Evolutionary conservation across 2,797 vertebrate genomes (phyloP), one percentile per base, ranked within the genome.

Genomic region (Poecilia picta): DNA sequence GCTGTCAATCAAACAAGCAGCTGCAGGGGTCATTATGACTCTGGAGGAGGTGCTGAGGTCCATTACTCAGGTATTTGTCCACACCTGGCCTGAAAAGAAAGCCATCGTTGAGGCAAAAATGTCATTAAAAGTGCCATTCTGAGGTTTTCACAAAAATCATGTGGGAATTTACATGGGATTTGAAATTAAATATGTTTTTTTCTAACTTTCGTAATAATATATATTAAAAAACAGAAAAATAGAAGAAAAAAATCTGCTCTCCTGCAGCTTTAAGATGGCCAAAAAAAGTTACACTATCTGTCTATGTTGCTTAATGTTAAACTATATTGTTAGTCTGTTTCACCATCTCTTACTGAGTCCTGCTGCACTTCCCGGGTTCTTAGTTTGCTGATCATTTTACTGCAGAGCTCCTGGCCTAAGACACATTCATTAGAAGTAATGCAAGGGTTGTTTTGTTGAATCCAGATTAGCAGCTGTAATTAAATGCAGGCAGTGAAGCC

Each of bases 401-500:
- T 78, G 7, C 11, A 23, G 33, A 2, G 16, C 62, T 66, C 2
- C n/a, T 79, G 20, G n/a, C 59, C 74, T 23, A 31, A 55, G 23
- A 39, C 55, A 72, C 23, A 33, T 83, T 85, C 80, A 41, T 55
- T 75, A 66, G 47, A 46, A 49, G 33, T 62, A 55, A 83, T 84
- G 77, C 81, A 78, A 28, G 20, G 81, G 39, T 11, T 74, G 4
- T n/a, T 45, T 23, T 73, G 46, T 82, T 85, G 72, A 71, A 72
- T 82, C 77, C 75, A 86, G 83, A 90, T 88, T 76, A 88, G 23
- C 31, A 39, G 68, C 20, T 81, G 73, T 88, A 90, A 92, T 91
- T 89, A 89, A 57, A 47, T 23, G 6, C 12, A 23, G 62, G 73
- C 75, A 83, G 77, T 75, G 47, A 75, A 87, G 80, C 47, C 78